Evolutionary conservation across 2,113 vertebrate species (phyloP).

Genomic region (Eolophus roseicapilla): DNA sequence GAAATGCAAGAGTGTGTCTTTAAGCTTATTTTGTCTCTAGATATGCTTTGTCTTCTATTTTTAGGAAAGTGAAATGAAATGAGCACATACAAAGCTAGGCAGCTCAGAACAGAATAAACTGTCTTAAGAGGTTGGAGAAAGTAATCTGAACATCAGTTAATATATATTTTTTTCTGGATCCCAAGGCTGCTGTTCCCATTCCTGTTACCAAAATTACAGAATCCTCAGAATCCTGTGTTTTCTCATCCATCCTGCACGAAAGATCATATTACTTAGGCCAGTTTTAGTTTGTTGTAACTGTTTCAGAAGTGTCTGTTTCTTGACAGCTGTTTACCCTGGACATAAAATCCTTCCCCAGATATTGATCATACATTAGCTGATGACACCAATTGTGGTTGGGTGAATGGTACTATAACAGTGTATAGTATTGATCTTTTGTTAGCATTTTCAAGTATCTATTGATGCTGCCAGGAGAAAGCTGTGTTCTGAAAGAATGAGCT

Average conservation of each 20-base stretch:
- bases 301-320: background rate
- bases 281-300: background rate
- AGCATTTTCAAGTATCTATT: rapidly evolving
- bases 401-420: background rate
- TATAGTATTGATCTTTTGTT: rapidly evolving
- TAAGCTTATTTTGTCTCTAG: background rate
- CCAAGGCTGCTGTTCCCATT: background rate
- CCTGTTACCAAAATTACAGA: background rate
- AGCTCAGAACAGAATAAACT: background rate
- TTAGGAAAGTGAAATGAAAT: background rate
- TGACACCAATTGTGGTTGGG: background rate
- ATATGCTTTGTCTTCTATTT: background rate
- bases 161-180: background rate
- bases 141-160: background rate
- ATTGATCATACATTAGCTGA: background rate
- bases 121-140: background rate
- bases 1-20: background rate
- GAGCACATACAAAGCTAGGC: background rate
- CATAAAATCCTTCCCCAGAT: background rate
- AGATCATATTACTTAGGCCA: background rate
- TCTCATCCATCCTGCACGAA: background rate
- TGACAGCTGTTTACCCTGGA: background rate
- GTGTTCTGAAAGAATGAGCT: rapidly evolving
- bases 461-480: background rate
- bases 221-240: background rate